Conservation (phyloP, 2,797 vertebrate genomes). For the Craterocephalus amniculus region DNA sequence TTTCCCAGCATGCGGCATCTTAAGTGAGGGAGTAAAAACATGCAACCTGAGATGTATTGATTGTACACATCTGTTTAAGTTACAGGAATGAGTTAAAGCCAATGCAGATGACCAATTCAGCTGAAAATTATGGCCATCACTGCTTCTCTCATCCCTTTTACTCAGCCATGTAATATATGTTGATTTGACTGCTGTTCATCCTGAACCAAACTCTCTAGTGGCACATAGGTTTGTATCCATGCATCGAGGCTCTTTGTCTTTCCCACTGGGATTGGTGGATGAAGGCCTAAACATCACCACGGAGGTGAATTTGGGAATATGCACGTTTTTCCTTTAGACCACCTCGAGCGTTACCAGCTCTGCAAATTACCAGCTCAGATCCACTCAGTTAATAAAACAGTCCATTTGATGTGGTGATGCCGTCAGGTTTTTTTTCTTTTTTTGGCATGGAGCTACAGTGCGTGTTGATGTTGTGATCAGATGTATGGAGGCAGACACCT, state of each 20-base stretch:
- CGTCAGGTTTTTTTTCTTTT: constrained; percentile 36
- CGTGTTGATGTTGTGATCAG: constrained; percentile 64
- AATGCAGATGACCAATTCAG: constrained; percentile 22
- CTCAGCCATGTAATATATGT: constrained; percentile 15
- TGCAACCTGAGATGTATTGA: constrained; percentile 25
- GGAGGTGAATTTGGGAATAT: constrained; percentile 7
- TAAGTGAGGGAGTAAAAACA: constrained; percentile 5
- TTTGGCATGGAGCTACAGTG: constrained; percentile 47
- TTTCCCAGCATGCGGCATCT: constrained; percentile 22
- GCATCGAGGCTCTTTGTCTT: neutral
- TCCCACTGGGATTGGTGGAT: neutral
- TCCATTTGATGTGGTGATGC: constrained; percentile 68
- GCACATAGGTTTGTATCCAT: neutral
- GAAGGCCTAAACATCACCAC: neutral
- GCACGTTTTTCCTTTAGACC: constrained; percentile 36
- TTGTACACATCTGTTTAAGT: constrained; percentile 44
- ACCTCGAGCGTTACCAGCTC: constrained; percentile 39
- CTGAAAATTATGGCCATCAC: constrained; percentile 28
- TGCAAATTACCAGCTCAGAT: constrained; percentile 54
- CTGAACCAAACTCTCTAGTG: constrained; percentile 3
- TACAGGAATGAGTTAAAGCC: constrained; percentile 20
- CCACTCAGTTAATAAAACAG: constrained; percentile 61
- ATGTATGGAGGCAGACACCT: constrained; percentile 71
- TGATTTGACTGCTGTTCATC: constrained; percentile 5
- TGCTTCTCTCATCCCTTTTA: constrained; percentile 32